These are phyloP conservation scores for Dinomys branickii DNA, from an alignment of 2,113 vertebrate species.

Conservation along the genomic window DNA sequence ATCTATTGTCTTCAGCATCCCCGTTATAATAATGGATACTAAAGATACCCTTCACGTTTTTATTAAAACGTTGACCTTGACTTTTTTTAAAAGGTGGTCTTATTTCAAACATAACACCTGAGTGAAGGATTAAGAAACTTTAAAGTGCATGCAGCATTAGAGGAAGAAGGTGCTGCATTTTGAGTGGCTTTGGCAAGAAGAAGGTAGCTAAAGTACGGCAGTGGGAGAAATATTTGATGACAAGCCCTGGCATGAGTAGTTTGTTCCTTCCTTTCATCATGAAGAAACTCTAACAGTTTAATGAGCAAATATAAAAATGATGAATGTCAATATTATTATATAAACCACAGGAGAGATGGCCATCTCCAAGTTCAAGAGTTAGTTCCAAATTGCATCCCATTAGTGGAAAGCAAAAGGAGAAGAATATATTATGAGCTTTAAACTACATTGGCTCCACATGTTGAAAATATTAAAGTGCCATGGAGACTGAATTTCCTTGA, in stretches of 20 bases:
- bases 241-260: conserved; percentile 63
- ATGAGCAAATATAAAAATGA: conserved; percentile 80
- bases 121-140: not conserved
- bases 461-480: conserved; percentile 21
- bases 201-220: conserved; percentile 56
- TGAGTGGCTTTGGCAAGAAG: conserved; percentile 59
- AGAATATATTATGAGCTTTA: conserved; percentile 39
- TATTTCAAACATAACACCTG: not conserved
- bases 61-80: not conserved
- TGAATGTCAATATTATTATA: conserved; percentile 69
- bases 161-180: conserved; percentile 26
- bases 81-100: not conserved
- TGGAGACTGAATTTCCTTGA: not conserved
- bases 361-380: conserved; percentile 50
- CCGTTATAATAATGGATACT: not conserved
- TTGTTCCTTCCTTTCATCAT: conserved; percentile 58
- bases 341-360: conserved; percentile 51
- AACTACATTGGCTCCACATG: not conserved
- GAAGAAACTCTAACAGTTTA: conserved; percentile 67
- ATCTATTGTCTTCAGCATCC: not conserved
- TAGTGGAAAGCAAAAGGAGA: conserved; percentile 55
- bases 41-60: conserved; percentile 1
- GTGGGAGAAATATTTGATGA: conserved; percentile 69
- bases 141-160: not conserved
- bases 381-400: conserved; percentile 53